These are phyloP conservation scores for Pristionchus mayeri DNA, from an alignment of 2,888 invertebrate genomes.

Conservation along the genomic window DNA sequence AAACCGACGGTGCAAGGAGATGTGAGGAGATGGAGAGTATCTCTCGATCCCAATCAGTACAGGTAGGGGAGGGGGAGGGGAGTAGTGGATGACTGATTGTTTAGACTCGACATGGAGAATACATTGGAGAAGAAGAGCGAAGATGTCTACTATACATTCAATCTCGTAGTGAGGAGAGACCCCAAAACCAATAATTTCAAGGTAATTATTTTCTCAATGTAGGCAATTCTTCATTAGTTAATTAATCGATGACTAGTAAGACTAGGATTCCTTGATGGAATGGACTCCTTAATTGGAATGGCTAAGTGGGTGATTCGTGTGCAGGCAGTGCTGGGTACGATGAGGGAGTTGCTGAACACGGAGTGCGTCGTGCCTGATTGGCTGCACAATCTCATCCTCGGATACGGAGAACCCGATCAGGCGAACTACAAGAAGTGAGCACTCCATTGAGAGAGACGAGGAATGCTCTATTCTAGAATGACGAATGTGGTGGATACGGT, in stretches of 20 bases:
- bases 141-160: slow-evolving; percentile 92
- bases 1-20: slow-evolving; percentile 89
- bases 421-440: slow-evolving; percentile 90
- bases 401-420: slow-evolving; percentile 96
- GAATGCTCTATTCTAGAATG: slow-evolving; percentile 82
- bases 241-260: neutral
- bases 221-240: neutral
- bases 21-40: slow-evolving; percentile 90
- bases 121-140: slow-evolving; percentile 56
- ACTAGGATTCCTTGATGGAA: neutral
- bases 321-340: slow-evolving; percentile 93
- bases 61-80: slow-evolving; percentile 64
- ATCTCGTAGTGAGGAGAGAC: slow-evolving; percentile 96
- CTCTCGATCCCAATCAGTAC: slow-evolving; percentile 97
- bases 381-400: slow-evolving; percentile 86
- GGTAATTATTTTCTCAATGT: slow-evolving; percentile 56
- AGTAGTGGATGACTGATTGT: slow-evolving; percentile 76
- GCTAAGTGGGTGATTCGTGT: too few relatives aligned
- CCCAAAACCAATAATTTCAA: slow-evolving; percentile 99
- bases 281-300: too few relatives aligned
- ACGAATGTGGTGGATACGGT: slow-evolving; percentile 87
- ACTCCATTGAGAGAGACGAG: neutral
- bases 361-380: slow-evolving; percentile 91
- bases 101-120: slow-evolving; percentile 68
- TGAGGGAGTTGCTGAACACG: slow-evolving; percentile 98